Evolutionary conservation across 2,797 vertebrate genomes (phyloP), one percentile per base, ranked within the genome.

Genomic region (Cynodonichthys magdalenae): DNA sequence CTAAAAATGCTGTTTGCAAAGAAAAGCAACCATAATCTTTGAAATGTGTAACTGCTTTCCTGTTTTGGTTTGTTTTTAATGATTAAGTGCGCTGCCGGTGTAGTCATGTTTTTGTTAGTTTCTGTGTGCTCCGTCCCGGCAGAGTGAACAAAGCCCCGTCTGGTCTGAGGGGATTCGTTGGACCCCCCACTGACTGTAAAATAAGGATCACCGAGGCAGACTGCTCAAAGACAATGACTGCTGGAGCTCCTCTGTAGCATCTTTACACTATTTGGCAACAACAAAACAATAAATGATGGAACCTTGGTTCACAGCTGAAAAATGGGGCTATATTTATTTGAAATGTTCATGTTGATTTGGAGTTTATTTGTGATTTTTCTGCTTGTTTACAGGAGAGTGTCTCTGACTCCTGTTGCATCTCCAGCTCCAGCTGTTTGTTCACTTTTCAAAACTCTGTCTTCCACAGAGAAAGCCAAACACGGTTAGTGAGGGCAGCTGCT

Each of bases 341-440:
- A n/a, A 17, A 6, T 31, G 24, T 17, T 34, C 29, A 24, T 17
- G 6, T 19, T 29, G 6, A 34, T 31, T 18, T 39, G 12, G 12
- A 9, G 42, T 27, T 53, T 49, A 0, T 53, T 54, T 4, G 0
- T 71, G 3, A 19, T 59, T 44, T 51, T 44, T 51, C 1, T 65
- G 0, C 72, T 74, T 84, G 53, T 84, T 83, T 84, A 46, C 77
- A 99, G 98, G 92, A 94, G 96, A 84, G 90, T 98, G 58, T 96
- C 93, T 66, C 84, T 98, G 85, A 95, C 91, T 74, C 89, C 96
- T 1, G 42, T 96, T 62, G 93, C 91, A 69, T 18, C 88, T 50
- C 91, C 91, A 14, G 75, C 80, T 1, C 76, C 91, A 27, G 51
- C 66, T 1, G 47, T 55, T 28, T 7, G 79, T 52, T 82, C 87